phyloP scores from a whole-genome alignment of 2,888 invertebrate species.

The Drosophila anomelani region DNA sequence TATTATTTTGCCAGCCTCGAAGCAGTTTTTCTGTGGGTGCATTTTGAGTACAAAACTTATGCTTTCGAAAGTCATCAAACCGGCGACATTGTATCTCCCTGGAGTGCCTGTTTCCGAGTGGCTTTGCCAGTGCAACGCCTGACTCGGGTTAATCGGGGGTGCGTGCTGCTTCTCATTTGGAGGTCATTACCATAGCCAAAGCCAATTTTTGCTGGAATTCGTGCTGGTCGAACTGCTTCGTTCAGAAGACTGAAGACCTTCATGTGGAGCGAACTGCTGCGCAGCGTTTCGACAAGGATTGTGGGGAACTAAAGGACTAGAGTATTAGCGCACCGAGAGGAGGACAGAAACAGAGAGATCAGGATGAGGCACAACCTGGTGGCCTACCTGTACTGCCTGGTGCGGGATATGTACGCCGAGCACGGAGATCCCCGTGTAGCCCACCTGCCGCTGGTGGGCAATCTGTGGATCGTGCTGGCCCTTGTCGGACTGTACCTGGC shows the following conservation, averaged over 20 bases:
- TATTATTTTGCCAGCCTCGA: neutral
- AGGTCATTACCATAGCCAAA: conserved; percentile 67
- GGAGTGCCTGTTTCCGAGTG: conserved; percentile 1
- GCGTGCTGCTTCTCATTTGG: conserved; percentile 55
- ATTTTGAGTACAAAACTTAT: conserved; percentile 9
- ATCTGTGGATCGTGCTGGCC: conserved; percentile 87
- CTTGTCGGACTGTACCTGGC: conserved; percentile 88
- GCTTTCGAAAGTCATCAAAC: conserved; percentile 2
- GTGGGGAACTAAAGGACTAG: neutral
- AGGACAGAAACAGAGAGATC: neutral
- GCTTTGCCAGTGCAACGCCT: conserved; percentile 13
- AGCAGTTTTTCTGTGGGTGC: conserved; percentile 1
- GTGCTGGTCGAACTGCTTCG: neutral
- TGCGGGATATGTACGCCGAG: conserved; percentile 59
- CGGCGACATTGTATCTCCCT: conserved; percentile 9
- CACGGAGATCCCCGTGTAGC: conserved; percentile 85
- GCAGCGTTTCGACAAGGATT: neutral
- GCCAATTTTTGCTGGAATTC: neutral
- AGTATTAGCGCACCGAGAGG: conserved; percentile 45
- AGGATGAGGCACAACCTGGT: conserved; percentile 67
- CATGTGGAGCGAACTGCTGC: conserved; percentile 41
- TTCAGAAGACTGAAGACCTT: conserved; percentile 53
- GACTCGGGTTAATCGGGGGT: conserved; percentile 53
- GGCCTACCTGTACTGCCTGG: conserved; percentile 63
- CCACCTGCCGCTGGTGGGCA: conserved; percentile 88